Percentiles rank a stretch among this genome's conserved stretches.
Conservation (phyloP, 2,113 vertebrate species). For the Taxidea taxus region DNA sequence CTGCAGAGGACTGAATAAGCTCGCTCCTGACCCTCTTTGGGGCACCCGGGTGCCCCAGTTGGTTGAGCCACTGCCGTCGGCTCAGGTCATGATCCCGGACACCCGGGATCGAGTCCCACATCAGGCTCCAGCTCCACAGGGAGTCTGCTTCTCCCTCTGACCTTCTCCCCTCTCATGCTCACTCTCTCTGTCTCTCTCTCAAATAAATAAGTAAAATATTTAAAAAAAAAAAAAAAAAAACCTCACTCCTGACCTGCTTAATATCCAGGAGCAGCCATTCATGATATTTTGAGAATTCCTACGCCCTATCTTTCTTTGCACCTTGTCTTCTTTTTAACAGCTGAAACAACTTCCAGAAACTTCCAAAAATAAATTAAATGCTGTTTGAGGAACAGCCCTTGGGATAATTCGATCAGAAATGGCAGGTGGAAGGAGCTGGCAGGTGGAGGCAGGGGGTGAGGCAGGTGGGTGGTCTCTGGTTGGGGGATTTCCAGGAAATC, state of each 20-base stretch:
- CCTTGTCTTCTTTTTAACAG: not conserved
- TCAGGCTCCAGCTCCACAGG: too few relatives aligned
- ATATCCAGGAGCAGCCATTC: not conserved
- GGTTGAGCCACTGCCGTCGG: too few relatives aligned
- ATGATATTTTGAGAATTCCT: not conserved
- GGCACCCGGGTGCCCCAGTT: too few relatives aligned
- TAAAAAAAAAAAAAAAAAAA: too few relatives aligned
- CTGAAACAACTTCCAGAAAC: not conserved
- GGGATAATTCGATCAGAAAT: not conserved
- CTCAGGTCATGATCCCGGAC: too few relatives aligned
- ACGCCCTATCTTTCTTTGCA: not conserved
- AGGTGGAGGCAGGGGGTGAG: not conserved
- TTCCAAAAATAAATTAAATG: not conserved
- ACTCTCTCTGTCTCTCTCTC: too few relatives aligned
- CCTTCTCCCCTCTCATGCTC: too few relatives aligned
- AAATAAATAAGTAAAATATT: too few relatives aligned
- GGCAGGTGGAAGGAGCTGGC: not conserved
- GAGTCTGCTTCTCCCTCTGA: too few relatives aligned
- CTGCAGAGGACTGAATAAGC: rapidly evolving
- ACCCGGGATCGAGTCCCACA: too few relatives aligned
- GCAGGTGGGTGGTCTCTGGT: too few relatives aligned
- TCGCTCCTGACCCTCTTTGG: not conserved
- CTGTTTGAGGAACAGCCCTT: not conserved
- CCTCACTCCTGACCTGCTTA: too few relatives aligned
- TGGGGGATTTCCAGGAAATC: not conserved